A percentile compares a stretch with the other conserved stretches of the same genome.
Conservation (phyloP, 2,797 vertebrate species). For the Urosaurus nigricauda region DNA sequence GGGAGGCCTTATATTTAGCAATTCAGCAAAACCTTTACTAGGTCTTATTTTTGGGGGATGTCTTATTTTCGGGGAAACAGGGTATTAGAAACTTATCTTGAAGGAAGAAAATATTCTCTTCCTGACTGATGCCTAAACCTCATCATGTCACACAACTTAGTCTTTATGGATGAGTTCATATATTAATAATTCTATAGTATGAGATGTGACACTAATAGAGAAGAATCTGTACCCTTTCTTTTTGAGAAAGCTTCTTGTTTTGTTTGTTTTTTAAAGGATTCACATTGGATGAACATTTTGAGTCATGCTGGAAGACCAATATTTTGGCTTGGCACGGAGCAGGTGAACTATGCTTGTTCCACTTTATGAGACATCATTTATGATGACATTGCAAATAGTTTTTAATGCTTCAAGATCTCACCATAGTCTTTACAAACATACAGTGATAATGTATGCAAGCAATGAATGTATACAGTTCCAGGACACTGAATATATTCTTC, state of each 20-base stretch:
- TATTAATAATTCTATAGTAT: background rate
- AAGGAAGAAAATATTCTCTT: background rate
- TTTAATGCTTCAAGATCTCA: slow-evolving; percentile 2
- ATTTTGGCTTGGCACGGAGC: background rate
- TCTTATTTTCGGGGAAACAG: too few relatives aligned
- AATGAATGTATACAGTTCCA: background rate
- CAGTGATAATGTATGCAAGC: background rate
- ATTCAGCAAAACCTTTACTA: too few relatives aligned
- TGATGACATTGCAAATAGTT: background rate
- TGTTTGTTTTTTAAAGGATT: background rate
- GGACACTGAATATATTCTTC: background rate
- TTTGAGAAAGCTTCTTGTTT: background rate
- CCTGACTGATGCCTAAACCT: background rate
- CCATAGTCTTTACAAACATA: background rate
- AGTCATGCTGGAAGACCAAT: background rate
- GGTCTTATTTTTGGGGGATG: too few relatives aligned
- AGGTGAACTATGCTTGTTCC: background rate
- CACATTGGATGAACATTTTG: background rate
- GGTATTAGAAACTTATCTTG: background rate
- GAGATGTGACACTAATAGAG: background rate
- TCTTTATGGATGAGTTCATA: background rate
- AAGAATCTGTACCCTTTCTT: background rate
- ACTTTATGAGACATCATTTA: background rate
- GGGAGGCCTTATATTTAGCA: too few relatives aligned
- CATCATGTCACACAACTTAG: background rate